These are phyloP conservation scores for Aegotheles bennettii DNA, from an alignment of 2,113 vertebrate species.

Conservation along the genomic window DNA sequence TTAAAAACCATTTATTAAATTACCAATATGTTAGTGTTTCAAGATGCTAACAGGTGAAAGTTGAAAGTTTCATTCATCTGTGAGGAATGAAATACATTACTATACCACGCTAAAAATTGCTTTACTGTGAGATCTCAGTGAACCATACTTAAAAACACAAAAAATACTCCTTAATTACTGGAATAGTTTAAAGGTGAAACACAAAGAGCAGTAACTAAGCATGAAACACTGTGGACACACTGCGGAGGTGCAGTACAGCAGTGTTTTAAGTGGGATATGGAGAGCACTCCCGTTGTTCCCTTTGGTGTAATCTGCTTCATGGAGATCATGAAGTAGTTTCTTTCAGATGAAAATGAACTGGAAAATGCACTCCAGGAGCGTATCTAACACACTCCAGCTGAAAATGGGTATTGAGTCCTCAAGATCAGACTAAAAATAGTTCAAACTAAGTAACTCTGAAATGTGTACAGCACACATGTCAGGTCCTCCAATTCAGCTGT, in stretches of 20 bases:
- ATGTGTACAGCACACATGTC: background rate
- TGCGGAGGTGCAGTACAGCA: background rate
- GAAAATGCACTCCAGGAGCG: background rate
- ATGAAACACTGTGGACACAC: background rate
- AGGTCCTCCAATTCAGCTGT: background rate
- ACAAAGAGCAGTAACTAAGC: background rate
- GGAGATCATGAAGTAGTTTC: background rate
- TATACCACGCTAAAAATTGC: background rate
- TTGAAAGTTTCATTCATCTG: background rate
- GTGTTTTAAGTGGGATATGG: background rate
- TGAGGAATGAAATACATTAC: background rate
- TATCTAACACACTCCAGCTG: background rate
- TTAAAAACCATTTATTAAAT: background rate
- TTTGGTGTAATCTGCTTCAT: background rate
- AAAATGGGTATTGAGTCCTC: background rate
- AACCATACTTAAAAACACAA: background rate
- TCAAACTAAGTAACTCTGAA: background rate
- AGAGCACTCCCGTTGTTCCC: fast-evolving
- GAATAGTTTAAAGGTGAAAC: background rate
- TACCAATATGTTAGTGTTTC: background rate
- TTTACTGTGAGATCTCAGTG: background rate
- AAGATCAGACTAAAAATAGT: background rate
- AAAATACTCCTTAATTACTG: background rate
- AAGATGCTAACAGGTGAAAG: background rate
- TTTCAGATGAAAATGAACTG: background rate